phyloP scores from a whole-genome alignment of 1,140 invertebrate species.

The Platorchestia sp. region DNA sequence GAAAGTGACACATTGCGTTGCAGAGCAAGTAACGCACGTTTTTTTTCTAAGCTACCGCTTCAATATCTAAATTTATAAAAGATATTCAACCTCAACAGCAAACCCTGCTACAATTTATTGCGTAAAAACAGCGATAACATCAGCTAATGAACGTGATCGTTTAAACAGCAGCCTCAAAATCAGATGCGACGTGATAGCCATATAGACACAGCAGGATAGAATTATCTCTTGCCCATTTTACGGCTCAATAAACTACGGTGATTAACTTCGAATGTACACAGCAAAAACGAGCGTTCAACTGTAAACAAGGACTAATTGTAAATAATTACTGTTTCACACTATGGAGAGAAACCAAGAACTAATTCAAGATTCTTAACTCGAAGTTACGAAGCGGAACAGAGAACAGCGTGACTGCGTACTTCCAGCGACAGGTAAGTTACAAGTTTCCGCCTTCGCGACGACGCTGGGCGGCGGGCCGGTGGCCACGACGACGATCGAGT shows the following conservation, averaged over 20 bases:
- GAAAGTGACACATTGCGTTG: background rate
- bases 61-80: background rate
- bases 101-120: background rate
- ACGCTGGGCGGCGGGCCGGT: constrained; percentile 82
- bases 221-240: too few relatives aligned
- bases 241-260: background rate
- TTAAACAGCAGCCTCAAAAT: too few relatives aligned
- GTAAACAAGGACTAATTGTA: background rate
- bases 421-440: constrained; percentile 78
- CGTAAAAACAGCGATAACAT: too few relatives aligned
- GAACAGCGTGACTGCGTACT: constrained; percentile 39
- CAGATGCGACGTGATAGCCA: too few relatives aligned
- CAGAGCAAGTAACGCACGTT: background rate
- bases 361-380: background rate
- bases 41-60: background rate
- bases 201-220: too few relatives aligned
- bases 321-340: background rate
- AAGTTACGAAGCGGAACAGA: background rate
- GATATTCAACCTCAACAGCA: background rate
- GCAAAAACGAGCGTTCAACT: background rate
- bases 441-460: constrained; percentile 87
- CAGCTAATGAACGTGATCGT: too few relatives aligned
- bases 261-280: background rate
- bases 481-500: constrained; percentile 85
- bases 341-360: background rate